Evolutionary conservation across 2,797 vertebrate species (phyloP), one percentile per base, ranked within the genome.

Genomic region (Sebastes alutus): DNA sequence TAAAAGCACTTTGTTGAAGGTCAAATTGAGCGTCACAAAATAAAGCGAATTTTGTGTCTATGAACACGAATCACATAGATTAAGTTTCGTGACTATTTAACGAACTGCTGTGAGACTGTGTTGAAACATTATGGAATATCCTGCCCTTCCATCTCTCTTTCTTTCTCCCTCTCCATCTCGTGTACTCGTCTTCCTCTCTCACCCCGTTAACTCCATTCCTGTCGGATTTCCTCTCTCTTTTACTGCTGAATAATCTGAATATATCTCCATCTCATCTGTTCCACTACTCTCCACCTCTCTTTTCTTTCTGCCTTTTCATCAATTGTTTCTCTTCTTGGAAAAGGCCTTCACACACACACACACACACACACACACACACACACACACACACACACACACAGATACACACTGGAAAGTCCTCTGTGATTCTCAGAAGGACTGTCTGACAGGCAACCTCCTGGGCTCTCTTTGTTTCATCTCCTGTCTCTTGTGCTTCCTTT

Each of bases 241-340:
- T 42, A 30, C 18, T 67, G 54, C 60, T 46, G 74, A 60, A 67
- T 49, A 58, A 63, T 67, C 29, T 33, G 64, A 68, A 76, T 67
- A 60, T 54, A 25, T 62, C 42, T 71, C 68, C 52, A 58, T 71
- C 67, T 64, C 42, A 64, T 74, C 38, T 64, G 7, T 32, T 29
- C 18, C 38, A 35, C 46, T 64, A 22, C 25, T 72, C 20, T 25
- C 18, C 35, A 65, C 58, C n/a, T 27, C 75, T 52, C 75, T 60
- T 25, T 67, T 67, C 55, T 58, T 58, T 59, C 14, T 60, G 25
- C 20, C 38, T 14, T 66, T 32, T 69, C 22, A 69, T 61, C 38
- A 52, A 7, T 75, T 55, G 23, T 27, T 23, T 58, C 56, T 30
- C 9, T 60, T 32, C 18, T 60, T 30, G 16, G 27, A 32, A 27